A percentile compares a stretch with the other conserved stretches of the same genome.
phyloP scores from a whole-genome alignment of 2,888 invertebrate genomes.

The Drosophila ezoana region DNA sequence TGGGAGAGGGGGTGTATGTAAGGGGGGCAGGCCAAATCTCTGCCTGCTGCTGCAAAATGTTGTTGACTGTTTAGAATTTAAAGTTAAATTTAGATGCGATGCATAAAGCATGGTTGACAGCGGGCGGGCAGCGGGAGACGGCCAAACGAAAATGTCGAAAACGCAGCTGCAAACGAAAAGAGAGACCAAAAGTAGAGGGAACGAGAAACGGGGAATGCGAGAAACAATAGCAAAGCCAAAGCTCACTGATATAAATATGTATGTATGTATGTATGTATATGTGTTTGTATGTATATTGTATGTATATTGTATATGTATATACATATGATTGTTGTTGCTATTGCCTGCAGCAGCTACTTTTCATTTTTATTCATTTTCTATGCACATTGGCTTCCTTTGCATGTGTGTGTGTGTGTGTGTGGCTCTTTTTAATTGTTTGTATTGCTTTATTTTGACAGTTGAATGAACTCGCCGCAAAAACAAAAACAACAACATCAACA shows the following conservation, averaged over 20 bases:
- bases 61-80: slow-evolving; percentile 72
- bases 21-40: slow-evolving; percentile 17
- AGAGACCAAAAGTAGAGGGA: slow-evolving; percentile 31
- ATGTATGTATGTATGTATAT: background rate
- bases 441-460: slow-evolving; percentile 78
- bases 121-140: background rate
- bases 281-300: background rate
- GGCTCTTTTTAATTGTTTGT: slow-evolving; percentile 30
- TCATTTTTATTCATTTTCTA: slow-evolving; percentile 52
- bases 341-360: slow-evolving; percentile 35
- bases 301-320: background rate
- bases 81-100: slow-evolving; percentile 71
- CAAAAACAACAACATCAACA: slow-evolving; percentile 28
- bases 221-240: slow-evolving; percentile 33
- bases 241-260: slow-evolving; percentile 28
- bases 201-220: slow-evolving; percentile 26
- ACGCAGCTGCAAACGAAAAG: slow-evolving; percentile 48
- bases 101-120: slow-evolving; percentile 1
- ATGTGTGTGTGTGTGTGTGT: slow-evolving; percentile 21
- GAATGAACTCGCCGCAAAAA: slow-evolving; percentile 73
- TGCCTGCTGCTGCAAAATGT: slow-evolving; percentile 65
- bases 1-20: background rate
- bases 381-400: slow-evolving; percentile 40
- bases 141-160: slow-evolving; percentile 38
- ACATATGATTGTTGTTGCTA: slow-evolving; percentile 21